Evolutionary conservation across 2,113 vertebrate genomes (phyloP), one percentile per base, ranked within the genome.

Genomic region (Lampris megalopsis): DNA sequence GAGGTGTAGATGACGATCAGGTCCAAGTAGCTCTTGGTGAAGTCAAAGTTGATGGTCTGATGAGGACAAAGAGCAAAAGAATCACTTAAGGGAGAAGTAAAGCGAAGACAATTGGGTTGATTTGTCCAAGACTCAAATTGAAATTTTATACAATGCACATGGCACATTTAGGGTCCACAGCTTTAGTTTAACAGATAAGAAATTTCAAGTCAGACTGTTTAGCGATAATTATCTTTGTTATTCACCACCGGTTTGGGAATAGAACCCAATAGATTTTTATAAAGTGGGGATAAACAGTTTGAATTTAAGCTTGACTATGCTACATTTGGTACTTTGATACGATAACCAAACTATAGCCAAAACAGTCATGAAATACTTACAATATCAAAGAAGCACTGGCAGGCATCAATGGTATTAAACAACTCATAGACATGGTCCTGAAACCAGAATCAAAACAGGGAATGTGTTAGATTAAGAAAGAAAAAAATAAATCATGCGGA

Each of bases 361-460:
- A 35, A 2, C 11, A 3, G 5, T 47, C 52, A 40, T 10, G 53
- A 0, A 64, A 45, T 80, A 95, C 97, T 97, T 92, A 99, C 97
- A 0, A 98, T 97, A 85, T 98, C 92, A 7, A 98, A 97, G 93
- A 93, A 95, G 82, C 97, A 98, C 89, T 96, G 97, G 88, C 88
- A 96, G 86, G 96, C 96, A 5, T 98, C 97, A 0, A 98, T 96
- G 77, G 96, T 95, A 92, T 97, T 98, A 74, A 98, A 92, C 85
- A 99, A 81, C 91, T 98, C 97, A 62, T 97, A 98, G 6, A 97
- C 97, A 5, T 99, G 96, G 79, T 98, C 97, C 97, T 98, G 84
- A 48, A 60, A 59, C 35, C 4, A 7, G 43, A 24, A 81, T 24
- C 24, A 60, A 13, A 70, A 63, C 3, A 68, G 1, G 43, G 40